Percentiles rank a stretch among this genome's conserved stretches.
Evolutionary conservation across 2,113 vertebrate genomes (phyloP).

Genomic region (Phasianus colchicus): DNA sequence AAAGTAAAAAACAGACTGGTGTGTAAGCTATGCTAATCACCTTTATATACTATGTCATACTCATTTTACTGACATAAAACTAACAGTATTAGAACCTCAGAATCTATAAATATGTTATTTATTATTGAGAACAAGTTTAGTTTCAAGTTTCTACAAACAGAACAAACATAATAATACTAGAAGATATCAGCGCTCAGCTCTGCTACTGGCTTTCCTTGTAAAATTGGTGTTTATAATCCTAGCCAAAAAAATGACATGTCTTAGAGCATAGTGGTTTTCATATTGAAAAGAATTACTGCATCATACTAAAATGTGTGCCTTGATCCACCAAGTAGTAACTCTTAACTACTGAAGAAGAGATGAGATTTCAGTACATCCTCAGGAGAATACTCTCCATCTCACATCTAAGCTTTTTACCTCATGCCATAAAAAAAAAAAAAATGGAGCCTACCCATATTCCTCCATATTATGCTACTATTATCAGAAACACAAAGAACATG

Average conservation of each 20-base stretch:
- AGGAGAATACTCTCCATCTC: neutral
- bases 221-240: neutral
- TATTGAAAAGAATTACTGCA: neutral
- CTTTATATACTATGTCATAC: too few species aligned
- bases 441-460: neutral
- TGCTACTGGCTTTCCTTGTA: too few species aligned
- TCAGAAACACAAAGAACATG: neutral
- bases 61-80: accelerated
- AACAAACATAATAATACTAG: neutral
- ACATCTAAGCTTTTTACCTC: neutral
- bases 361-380: neutral
- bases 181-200: neutral
- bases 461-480: neutral
- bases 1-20: neutral
- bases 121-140: neutral
- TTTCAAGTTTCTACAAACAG: neutral
- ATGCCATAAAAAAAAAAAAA: neutral
- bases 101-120: too few species aligned
- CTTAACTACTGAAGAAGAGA: neutral
- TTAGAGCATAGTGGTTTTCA: too few species aligned
- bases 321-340: neutral
- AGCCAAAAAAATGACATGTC: neutral
- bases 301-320: neutral
- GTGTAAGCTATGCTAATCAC: neutral
- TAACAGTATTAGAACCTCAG: too few species aligned